Percentiles rank a stretch among this genome's conserved stretches.
These are phyloP conservation scores for Tuberolachnus salignus DNA, from an alignment of 2,888 invertebrate species.

Conservation along the genomic window DNA sequence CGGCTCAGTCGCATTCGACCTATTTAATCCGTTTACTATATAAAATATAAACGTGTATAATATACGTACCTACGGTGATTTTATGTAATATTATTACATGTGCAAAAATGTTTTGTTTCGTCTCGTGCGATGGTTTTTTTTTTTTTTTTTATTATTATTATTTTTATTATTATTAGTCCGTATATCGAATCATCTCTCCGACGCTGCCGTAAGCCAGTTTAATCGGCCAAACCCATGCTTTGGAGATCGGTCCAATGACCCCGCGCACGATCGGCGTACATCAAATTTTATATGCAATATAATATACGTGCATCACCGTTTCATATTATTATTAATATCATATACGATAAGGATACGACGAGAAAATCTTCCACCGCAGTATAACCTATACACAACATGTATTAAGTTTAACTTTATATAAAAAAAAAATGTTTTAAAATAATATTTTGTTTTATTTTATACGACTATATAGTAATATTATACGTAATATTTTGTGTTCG, in stretches of 20 bases:
- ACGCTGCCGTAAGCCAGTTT: slow-evolving; percentile 21
- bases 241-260: slow-evolving; percentile 32
- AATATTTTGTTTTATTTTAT: no score
- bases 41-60: no score
- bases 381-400: no score
- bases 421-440: no score
- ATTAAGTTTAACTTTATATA: no score
- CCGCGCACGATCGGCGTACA: neutral
- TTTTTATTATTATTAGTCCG: neutral
- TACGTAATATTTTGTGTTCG: no score
- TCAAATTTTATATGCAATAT: slow-evolving; percentile 7
- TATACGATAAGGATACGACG: neutral
- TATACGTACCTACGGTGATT: neutral
- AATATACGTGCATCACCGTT: slow-evolving; percentile 18
- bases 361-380: no score
- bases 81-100: slow-evolving; percentile 12
- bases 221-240: slow-evolving; percentile 16
- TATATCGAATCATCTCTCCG: slow-evolving; percentile 34
- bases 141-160: no score
- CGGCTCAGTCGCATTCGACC: slow-evolving; percentile 8
- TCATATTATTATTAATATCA: slow-evolving; percentile 15
- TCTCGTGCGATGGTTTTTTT: neutral
- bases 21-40: slow-evolving; percentile 22
- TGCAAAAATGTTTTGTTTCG: slow-evolving; percentile 16
- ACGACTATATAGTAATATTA: no score